A percentile compares a stretch with the other conserved stretches of the same genome.
Evolutionary conservation across 2,797 vertebrate species (phyloP).

Genomic region (Hydrocynus forskahlii): DNA sequence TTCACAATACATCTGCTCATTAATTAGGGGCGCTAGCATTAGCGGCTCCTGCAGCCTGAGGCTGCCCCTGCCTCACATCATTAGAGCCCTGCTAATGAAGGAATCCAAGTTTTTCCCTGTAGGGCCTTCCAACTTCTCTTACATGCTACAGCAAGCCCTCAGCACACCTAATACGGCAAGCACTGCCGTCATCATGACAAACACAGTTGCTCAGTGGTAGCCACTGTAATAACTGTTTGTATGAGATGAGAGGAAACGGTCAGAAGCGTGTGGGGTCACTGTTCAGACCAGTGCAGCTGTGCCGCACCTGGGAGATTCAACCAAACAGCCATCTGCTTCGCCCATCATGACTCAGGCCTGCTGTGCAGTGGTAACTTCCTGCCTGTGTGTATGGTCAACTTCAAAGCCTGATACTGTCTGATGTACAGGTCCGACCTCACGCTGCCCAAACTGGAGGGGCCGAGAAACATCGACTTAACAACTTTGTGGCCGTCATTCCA

Average conservation of each 20-base stretch:
- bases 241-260: background rate
- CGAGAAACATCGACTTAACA: background rate
- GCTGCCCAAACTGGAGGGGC: too few species aligned
- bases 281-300: slow-evolving; percentile 33
- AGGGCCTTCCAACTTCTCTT: slow-evolving; percentile 47
- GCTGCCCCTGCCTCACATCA: slow-evolving; percentile 51
- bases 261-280: background rate
- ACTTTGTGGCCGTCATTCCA: background rate
- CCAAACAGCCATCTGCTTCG: slow-evolving; percentile 28
- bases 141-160: slow-evolving; percentile 54
- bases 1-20: slow-evolving; percentile 47
- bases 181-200: background rate
- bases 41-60: slow-evolving; percentile 41
- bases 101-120: slow-evolving; percentile 48
- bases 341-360: slow-evolving; percentile 10
- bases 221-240: slow-evolving; percentile 1
- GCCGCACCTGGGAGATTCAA: slow-evolving; percentile 38
- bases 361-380: slow-evolving; percentile 24
- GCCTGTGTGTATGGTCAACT: background rate
- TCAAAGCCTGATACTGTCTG: slow-evolving; percentile 17
- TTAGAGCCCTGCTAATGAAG: slow-evolving; percentile 50
- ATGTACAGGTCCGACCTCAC: background rate
- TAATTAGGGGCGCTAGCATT: slow-evolving; percentile 55
- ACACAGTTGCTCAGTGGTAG: background rate
- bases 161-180: slow-evolving; percentile 5